These are phyloP conservation scores for Lasiurus borealis DNA, from an alignment of 2,113 vertebrate species.

Conservation along the genomic window DNA sequence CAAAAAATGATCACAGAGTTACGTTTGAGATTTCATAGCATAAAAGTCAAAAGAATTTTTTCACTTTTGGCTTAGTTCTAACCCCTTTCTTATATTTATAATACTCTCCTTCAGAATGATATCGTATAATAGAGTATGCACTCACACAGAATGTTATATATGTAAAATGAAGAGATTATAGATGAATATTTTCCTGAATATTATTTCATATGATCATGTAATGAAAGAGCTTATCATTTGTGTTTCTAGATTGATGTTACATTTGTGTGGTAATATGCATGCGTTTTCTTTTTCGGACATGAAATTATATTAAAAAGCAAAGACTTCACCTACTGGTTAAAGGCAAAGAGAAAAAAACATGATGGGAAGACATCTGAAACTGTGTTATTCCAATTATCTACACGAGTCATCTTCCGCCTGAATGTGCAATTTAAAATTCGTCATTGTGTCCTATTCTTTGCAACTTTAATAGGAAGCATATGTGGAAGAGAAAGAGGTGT, in stretches of 20 bases:
- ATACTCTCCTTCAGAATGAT: conserved; percentile 36
- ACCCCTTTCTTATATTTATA: conserved; percentile 53
- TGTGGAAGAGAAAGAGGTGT: background rate
- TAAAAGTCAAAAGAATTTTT: conserved; percentile 19
- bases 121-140: conserved; percentile 1
- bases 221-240: conserved; percentile 52
- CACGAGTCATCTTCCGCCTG: background rate
- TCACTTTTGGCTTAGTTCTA: conserved; percentile 1
- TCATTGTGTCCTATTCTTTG: background rate
- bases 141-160: conserved; percentile 2
- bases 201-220: conserved; percentile 58
- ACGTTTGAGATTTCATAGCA: conserved; percentile 59
- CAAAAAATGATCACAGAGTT: conserved; percentile 33
- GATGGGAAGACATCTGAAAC: background rate
- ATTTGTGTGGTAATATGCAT: background rate
- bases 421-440: conserved; percentile 47
- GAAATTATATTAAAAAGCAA: conserved; percentile 43
- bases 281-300: background rate
- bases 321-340: background rate
- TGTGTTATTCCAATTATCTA: background rate
- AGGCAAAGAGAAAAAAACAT: conserved; percentile 10
- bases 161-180: conserved; percentile 61
- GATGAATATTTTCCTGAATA: conserved; percentile 25
- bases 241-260: conserved; percentile 44
- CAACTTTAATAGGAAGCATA: conserved; percentile 18